These are phyloP conservation scores for Cololabis saira DNA, from an alignment of 2,113 vertebrate genomes.

Conservation along the genomic window DNA sequence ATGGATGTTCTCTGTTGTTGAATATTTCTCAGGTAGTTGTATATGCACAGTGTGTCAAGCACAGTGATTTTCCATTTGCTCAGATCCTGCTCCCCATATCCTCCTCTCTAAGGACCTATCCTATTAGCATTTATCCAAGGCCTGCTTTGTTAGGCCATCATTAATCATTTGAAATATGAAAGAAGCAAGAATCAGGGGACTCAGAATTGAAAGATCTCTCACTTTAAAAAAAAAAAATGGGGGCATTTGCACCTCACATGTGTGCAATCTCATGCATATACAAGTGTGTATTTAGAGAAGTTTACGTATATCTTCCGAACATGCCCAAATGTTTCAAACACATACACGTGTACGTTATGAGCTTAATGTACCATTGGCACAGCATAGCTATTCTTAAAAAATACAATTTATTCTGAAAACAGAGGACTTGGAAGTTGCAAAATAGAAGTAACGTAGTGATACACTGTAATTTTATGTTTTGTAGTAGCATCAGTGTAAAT, in stretches of 20 bases:
- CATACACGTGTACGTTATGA: background rate
- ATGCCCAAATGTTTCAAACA: slow-evolving; percentile 9
- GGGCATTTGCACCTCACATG: slow-evolving; percentile 59
- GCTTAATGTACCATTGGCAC: background rate
- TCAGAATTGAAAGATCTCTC: slow-evolving; percentile 66
- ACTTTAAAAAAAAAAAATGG: slow-evolving; percentile 64
- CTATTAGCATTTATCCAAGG: slow-evolving; percentile 80
- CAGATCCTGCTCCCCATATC: slow-evolving; percentile 58
- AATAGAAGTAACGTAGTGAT: slow-evolving; percentile 14
- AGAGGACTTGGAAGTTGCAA: slow-evolving; percentile 10
- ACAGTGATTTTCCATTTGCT: slow-evolving; percentile 58
- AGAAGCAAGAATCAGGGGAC: slow-evolving; percentile 55
- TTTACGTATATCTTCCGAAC: background rate
- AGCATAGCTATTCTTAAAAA: background rate
- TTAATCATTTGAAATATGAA: slow-evolving; percentile 83
- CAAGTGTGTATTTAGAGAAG: slow-evolving; percentile 1
- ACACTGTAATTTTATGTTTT: slow-evolving; percentile 47
- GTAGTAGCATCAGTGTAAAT: slow-evolving; percentile 51
- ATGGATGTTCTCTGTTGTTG: slow-evolving; percentile 72
- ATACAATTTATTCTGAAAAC: background rate
- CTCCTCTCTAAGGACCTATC: slow-evolving; percentile 73
- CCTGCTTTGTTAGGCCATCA: slow-evolving; percentile 77
- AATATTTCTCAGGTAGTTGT: slow-evolving; percentile 77
- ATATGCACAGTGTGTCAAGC: slow-evolving; percentile 66
- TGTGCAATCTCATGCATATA: slow-evolving; percentile 28